Percentiles rank a stretch among this genome's conserved stretches.
phyloP scores from a whole-genome alignment of 2,888 invertebrate species.

The Hipparchia sbordonii region DNA sequence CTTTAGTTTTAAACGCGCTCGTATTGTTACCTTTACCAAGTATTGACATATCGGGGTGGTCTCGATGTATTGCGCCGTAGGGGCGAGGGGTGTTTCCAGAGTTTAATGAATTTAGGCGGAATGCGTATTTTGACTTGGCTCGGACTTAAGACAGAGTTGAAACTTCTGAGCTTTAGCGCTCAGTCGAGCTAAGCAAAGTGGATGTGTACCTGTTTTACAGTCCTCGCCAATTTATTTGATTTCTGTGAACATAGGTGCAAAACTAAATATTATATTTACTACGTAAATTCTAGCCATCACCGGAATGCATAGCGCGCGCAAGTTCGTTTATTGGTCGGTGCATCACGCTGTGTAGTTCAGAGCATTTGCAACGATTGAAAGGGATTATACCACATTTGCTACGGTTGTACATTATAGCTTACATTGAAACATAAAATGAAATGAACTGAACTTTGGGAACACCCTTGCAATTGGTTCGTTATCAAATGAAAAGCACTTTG shows the following conservation, averaged over 20 bases:
- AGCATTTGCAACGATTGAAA: too few species aligned
- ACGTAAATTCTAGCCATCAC: too few species aligned
- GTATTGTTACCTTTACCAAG: constrained; percentile 33
- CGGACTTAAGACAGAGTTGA: too few species aligned
- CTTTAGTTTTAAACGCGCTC: constrained; percentile 35
- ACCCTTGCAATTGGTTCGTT: constrained; percentile 10
- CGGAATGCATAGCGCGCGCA: too few species aligned
- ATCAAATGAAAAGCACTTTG: constrained; percentile 33
- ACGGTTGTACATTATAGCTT: neutral
- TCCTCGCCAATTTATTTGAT: too few species aligned
- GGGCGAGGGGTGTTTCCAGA: constrained; percentile 17
- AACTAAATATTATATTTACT: too few species aligned
- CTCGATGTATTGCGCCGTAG: constrained; percentile 29
- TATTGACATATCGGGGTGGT: constrained; percentile 34
- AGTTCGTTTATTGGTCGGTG: too few species aligned
- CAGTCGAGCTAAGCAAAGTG: neutral
- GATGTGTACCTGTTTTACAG: neutral
- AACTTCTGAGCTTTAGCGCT: neutral
- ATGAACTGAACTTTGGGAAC: neutral
- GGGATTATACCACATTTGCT: too few species aligned
- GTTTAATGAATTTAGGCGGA: neutral
- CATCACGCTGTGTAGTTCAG: too few species aligned
- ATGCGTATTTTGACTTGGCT: too few species aligned
- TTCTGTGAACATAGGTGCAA: too few species aligned
- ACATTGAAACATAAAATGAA: neutral